Base-by-base conservation (phyloP, 1,140 invertebrate species). In the Drosophila nikananu region DNA sequence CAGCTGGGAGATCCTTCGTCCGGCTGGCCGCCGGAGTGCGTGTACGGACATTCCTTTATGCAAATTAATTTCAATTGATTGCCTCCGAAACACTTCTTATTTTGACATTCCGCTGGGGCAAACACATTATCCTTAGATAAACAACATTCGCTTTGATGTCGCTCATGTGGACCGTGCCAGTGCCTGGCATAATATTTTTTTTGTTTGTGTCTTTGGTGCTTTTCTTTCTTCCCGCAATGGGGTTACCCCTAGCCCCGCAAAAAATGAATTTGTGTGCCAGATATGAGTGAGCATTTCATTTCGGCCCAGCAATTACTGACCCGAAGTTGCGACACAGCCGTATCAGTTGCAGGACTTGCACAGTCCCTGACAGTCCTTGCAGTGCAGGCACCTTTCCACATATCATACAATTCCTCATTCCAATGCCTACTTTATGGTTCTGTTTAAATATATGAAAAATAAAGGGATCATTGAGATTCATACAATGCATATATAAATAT, bases 1-100 rank as follows among this genome's bases (percentile, higher is more conserved):
- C 27, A 27, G 27, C 23, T 10, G 23, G 23, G n/a, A 27, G 61
- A 54, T 62, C 41, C 39, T 63, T 32, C 30, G 35, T 30, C 41
- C 42, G 32, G 32, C 21, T n/a, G 61, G 39, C 15, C 17, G 17
- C 17, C n/a, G 41, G 41, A 42, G 17, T 58, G 72, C 49, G 35
- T 60, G 55, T 39, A 76, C 81, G 81, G 78, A 86, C 78, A 84
- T 89, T 89, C 84, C 84, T 89, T 89, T 89, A 89, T 89, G 84
- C 86, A 89, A 89, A 89, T 89, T 89, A 89, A 84, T 90, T 89
- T 89, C 84, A 90, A 89, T 89, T 89, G 86, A 89, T 89, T 89
- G 84, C 84, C 67, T 80, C 65, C 67, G 63, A 76, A 84, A 81
- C 75, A 87, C 67, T 87, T 87, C 87, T 87, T 90, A 81, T 90